Percentiles rank a stretch among this genome's conserved stretches.
phyloP scores from a whole-genome alignment of 2,113 vertebrate genomes.

The Mixornis gularis region DNA sequence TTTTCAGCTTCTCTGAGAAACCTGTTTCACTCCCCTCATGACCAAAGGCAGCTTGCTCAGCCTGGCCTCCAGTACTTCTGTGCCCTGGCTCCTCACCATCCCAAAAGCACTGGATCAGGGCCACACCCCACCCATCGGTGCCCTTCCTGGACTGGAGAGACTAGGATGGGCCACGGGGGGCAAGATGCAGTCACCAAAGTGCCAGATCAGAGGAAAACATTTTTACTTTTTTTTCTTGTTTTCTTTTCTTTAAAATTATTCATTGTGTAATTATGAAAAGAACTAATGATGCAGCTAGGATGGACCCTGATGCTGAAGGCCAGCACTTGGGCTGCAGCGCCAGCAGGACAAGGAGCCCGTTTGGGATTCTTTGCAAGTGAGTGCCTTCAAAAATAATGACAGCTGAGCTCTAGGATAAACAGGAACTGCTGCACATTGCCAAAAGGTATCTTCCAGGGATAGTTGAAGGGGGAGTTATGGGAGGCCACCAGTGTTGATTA shows the following conservation, averaged over 20 bases:
- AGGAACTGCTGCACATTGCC: not conserved
- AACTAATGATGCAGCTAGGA: not conserved
- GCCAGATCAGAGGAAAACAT: not conserved
- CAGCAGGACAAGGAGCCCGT: accelerated
- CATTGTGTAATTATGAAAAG: not conserved
- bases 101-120: accelerated
- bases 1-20: not conserved
- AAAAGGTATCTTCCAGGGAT: not conserved
- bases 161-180: accelerated
- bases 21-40: not conserved
- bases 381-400: not conserved
- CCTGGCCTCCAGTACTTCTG: not conserved
- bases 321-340: not conserved
- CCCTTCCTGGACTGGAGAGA: not conserved
- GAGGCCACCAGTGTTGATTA: not conserved
- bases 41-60: not conserved
- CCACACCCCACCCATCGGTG: accelerated
- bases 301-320: not conserved
- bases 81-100: not conserved
- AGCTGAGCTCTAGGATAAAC: not conserved
- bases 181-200: not conserved
- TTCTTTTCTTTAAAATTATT: not conserved
- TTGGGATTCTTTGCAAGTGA: not conserved
- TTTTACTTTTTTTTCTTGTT: not conserved
- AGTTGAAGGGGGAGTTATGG: not conserved